A percentile compares a stretch with the other conserved stretches of the same genome.
Evolutionary conservation across 2,113 vertebrate species (phyloP).

Genomic region (Redunca redunca): DNA sequence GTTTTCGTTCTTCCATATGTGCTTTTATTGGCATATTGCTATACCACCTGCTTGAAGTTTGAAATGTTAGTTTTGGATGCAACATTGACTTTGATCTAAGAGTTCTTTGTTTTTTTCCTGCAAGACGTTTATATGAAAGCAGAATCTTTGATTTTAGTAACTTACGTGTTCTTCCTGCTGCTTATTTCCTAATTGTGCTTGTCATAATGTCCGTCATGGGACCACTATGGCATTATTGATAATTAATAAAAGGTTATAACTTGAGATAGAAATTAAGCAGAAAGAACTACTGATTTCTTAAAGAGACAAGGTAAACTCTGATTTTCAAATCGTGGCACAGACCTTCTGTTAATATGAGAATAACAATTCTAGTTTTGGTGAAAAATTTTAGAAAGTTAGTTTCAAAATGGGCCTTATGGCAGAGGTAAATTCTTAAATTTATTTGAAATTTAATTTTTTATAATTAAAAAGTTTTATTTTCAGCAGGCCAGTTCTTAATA

Average conservation of each 20-base stretch:
- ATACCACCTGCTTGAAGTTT: background rate
- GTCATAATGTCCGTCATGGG: background rate
- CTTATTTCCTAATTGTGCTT: background rate
- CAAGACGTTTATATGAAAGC: constrained; percentile 30
- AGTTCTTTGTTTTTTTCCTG: background rate
- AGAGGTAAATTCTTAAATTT: background rate
- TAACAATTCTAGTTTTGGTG: background rate
- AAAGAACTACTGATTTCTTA: constrained; percentile 9
- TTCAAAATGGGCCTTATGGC: background rate
- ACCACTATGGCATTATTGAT: background rate
- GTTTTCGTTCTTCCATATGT: background rate
- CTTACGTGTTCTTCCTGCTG: background rate
- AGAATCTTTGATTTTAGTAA: constrained; percentile 39
- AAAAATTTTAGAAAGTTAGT: background rate
- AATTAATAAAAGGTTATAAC: constrained; percentile 18
- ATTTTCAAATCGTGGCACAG: background rate
- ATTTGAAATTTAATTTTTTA: background rate
- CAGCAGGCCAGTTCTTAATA: background rate
- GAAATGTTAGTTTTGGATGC: background rate
- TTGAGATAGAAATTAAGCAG: constrained; percentile 11
- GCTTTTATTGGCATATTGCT: background rate
- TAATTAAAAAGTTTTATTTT: background rate
- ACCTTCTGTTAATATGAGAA: constrained; percentile 2
- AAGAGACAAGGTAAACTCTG: background rate
- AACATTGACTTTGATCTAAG: background rate